Evolutionary conservation across 2,888 invertebrate genomes (phyloP).

Genomic region (Nomada fucata): DNA sequence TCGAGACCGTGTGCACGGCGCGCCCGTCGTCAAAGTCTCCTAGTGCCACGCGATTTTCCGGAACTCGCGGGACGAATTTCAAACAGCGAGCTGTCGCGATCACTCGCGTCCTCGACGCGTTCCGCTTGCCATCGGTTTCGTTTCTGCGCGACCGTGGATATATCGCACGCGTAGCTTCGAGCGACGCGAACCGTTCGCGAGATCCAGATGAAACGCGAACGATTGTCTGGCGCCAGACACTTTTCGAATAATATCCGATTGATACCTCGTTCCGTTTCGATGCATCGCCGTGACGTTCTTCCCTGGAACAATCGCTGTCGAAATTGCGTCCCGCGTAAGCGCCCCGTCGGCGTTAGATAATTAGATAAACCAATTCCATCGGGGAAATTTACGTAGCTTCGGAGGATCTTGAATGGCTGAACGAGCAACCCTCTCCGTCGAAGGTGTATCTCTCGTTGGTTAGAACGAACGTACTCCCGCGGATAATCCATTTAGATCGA

Average conservation of each 20-base stretch:
- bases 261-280: neutral
- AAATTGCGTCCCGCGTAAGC: conserved; percentile 6
- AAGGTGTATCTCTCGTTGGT: conserved; percentile 1
- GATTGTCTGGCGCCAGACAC: neutral
- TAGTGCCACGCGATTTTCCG: conserved; percentile 51
- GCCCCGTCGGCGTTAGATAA: neutral
- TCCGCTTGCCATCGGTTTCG: neutral
- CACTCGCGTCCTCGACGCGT: neutral
- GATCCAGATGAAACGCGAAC: neutral
- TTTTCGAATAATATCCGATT: neutral
- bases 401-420: conserved; percentile 27
- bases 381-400: conserved; percentile 20
- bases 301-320: neutral
- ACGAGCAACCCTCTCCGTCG: conserved; percentile 1
- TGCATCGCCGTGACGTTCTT: neutral
- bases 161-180: neutral
- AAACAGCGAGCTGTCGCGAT: neutral
- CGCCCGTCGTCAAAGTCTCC: conserved; percentile 40
- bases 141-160: neutral
- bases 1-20: conserved; percentile 21
- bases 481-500: conserved; percentile 40
- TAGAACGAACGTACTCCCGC: neutral
- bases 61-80: conserved; percentile 9
- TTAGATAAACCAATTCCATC: conserved; percentile 31
- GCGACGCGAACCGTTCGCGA: neutral